Base-by-base conservation (phyloP, 92 coral and sea anemone species). In the Paragorgia papillata region DNA sequence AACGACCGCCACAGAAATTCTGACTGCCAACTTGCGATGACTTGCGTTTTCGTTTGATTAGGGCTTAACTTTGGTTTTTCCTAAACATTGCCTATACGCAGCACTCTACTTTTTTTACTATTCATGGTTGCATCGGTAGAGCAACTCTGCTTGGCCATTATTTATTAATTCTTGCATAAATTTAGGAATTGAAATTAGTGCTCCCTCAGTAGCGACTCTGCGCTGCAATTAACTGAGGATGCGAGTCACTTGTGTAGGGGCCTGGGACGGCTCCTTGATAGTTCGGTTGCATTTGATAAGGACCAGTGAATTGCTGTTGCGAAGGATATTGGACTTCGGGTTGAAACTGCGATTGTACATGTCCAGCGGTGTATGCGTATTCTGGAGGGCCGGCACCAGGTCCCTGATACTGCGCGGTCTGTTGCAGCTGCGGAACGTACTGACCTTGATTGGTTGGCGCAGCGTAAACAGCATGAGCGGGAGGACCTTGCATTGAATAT, bases 401-500 rank as follows among this genome's bases (percentile, higher is more conserved):
- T 0, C 10, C 75, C 59, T 68, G 75, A 44, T 44, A 68, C 31
- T 37, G 34, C 18, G 30, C 58, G 18, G 50, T 24, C 18, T 68
- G 75, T 44, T 68, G 75, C 10, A 64, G n/a, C 27, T 68, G 75
- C 9, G 75, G 75, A 19, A 68, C 59, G 20, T 68, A 68, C 24
- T 68, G 75, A 22, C 57, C 75, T 68, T 68, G 75, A 44, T 46
- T 73, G 43, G 62, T 67, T 21, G 79, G 80, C 48, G 87, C 71
- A 24, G 84, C 71, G 49, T 87, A 92, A 22, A 60, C 46, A 24
- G 89, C 85, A n/a, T 89, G 91, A 40, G 88, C 91, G 33, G 75
- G 57, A 35, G 96, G 92, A 12, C 92, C 96, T 53, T 83, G 97
- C 32, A 86, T 90, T 2, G 97, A 83, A 33, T 92, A 92, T 7